These are phyloP conservation scores for Lithobates sylvaticus DNA, from an alignment of 2,797 vertebrate species.

Conservation along the genomic window DNA sequence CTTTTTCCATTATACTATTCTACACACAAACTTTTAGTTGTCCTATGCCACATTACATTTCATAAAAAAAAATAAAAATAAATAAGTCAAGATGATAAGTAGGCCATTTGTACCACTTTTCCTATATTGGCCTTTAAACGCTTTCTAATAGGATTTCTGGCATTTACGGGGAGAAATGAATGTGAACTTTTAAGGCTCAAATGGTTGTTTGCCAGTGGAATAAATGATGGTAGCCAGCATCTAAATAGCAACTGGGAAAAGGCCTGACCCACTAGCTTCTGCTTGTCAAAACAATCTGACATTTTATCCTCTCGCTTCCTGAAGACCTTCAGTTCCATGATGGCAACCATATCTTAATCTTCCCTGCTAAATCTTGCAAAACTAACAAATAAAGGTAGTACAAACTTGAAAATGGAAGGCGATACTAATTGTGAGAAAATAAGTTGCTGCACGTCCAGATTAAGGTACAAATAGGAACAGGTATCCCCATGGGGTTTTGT, in stretches of 20 bases:
- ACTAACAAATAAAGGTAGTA: too few species aligned
- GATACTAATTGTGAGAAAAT: too few species aligned
- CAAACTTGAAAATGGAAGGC: too few species aligned
- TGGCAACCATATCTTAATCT: too few species aligned
- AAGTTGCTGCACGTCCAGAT: too few species aligned
- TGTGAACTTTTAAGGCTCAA: conserved; percentile 5
- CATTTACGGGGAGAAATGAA: not conserved
- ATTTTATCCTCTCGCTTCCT: not conserved
- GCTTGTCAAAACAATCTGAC: not conserved
- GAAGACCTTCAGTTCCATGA: too few species aligned
- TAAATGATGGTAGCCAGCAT: not conserved
- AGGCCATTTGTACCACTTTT: not conserved
- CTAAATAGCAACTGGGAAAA: not conserved
- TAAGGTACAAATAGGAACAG: too few species aligned
- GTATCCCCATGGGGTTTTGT: too few species aligned
- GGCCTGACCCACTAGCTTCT: not conserved
- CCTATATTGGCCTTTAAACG: not conserved
- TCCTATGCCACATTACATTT: not conserved
- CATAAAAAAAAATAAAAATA: not conserved
- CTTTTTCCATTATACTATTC: not conserved
- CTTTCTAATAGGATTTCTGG: not conserved
- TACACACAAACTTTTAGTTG: not conserved
- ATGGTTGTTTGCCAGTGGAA: not conserved
- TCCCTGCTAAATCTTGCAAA: too few species aligned
- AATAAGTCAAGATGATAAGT: not conserved